A percentile compares a stretch with the other conserved stretches of the same genome.
These are phyloP conservation scores for Copidosoma floridanum DNA, from an alignment of 1,140 invertebrate genomes.

Conservation along the genomic window DNA sequence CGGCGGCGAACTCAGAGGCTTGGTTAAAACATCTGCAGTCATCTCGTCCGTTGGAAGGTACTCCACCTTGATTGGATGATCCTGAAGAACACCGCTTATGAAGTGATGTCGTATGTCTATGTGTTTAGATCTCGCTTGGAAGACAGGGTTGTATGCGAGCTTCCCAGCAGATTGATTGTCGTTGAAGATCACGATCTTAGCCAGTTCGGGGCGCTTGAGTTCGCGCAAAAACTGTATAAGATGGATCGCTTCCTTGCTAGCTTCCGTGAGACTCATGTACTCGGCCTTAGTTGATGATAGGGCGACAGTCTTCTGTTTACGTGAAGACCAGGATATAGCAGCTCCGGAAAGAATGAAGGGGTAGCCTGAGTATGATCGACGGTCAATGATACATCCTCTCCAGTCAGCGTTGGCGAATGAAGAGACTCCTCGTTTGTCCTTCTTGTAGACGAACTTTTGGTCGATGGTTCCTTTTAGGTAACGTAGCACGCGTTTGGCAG, in stretches of 20 bases:
- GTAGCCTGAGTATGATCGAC: neutral
- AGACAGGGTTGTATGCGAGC: neutral
- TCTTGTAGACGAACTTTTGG: neutral
- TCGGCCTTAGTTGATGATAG: neutral
- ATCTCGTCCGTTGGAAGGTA: conserved; percentile 27
- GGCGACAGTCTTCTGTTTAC: neutral
- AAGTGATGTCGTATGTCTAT: neutral
- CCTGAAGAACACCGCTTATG: neutral
- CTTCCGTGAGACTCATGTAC: neutral
- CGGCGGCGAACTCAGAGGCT: conserved; percentile 4
- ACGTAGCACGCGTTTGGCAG: neutral
- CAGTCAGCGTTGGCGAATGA: neutral
- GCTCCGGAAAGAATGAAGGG: neutral
- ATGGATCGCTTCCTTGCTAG: neutral
- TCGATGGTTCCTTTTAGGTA: neutral
- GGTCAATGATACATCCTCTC: too few species aligned
- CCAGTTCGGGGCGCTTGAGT: neutral
- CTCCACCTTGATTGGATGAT: conserved; percentile 21
- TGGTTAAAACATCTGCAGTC: conserved; percentile 34
- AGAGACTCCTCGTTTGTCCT: too few species aligned
- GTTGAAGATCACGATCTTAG: neutral
- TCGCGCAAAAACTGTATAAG: neutral
- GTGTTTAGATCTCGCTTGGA: conserved; percentile 27
- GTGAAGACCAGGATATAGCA: neutral
- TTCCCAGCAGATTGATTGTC: neutral